phyloP scores from a whole-genome alignment of 2,113 vertebrate genomes.

The Pachyramphus minor region DNA sequence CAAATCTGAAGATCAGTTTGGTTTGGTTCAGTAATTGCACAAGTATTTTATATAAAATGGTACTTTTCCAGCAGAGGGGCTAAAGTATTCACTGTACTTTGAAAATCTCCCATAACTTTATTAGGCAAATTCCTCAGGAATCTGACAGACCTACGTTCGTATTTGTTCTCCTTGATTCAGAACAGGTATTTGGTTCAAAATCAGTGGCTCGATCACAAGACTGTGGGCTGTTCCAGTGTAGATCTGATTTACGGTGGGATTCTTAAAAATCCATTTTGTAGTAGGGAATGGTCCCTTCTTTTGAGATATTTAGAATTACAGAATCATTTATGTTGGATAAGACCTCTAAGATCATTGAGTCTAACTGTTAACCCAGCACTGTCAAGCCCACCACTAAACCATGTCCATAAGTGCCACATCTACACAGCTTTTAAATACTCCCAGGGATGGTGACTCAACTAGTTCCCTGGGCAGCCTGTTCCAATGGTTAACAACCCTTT shows the following conservation, averaged over 20 bases:
- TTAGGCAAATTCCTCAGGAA: not conserved
- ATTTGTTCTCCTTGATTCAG: not conserved
- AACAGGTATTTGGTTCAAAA: not conserved
- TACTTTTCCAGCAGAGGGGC: not conserved
- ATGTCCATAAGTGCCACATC: not conserved
- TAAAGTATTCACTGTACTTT: not conserved
- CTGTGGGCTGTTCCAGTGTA: not conserved
- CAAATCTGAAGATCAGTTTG: not conserved
- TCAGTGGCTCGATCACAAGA: not conserved
- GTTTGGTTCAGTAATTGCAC: not conserved
- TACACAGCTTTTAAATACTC: not conserved
- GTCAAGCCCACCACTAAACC: not conserved
- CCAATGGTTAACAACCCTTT: not conserved
- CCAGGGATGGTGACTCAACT: not conserved
- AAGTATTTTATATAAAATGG: not conserved
- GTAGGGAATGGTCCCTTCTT: not conserved
- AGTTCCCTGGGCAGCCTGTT: not conserved
- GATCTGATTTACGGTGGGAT: not conserved
- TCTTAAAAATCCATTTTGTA: not conserved
- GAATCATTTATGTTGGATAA: not conserved
- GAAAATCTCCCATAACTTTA: not conserved
- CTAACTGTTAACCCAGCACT: not conserved
- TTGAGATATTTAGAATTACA: not conserved
- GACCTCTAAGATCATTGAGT: not conserved
- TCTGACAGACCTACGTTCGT: fast-evolving